Conservation (phyloP, 2,113 vertebrate species). For the Rhinopomastus cyanomelas region DNA sequence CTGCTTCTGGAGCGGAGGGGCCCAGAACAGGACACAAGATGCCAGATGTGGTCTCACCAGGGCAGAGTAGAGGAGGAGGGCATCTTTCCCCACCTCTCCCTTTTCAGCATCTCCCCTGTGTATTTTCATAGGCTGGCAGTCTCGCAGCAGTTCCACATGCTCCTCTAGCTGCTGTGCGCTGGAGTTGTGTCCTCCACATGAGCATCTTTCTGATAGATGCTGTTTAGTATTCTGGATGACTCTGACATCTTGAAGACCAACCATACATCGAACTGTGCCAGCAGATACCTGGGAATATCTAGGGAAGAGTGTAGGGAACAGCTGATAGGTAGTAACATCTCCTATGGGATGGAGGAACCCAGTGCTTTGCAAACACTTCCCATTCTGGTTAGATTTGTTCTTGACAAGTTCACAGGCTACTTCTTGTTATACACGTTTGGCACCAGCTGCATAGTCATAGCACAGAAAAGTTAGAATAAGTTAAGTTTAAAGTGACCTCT, state of each 20-base stretch:
- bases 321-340: background rate
- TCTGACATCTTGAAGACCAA: background rate
- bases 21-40: no score
- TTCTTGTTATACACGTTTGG: background rate
- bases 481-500: background rate
- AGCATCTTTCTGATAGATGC: background rate
- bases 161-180: background rate
- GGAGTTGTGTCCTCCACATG: background rate
- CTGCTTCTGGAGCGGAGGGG: no score
- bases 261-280: background rate
- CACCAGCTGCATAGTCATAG: background rate
- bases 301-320: background rate
- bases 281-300: background rate
- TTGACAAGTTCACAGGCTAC: background rate
- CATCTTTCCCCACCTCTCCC: background rate
- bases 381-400: background rate
- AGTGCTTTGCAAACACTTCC: background rate
- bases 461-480: background rate
- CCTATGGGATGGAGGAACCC: background rate
- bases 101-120: background rate
- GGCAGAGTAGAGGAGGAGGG: no score
- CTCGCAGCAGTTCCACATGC: background rate
- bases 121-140: background rate
- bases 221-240: background rate
- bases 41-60: no score